Base-by-base conservation (phyloP, 2,888 invertebrate species). In the Ormia ochracea region DNA sequence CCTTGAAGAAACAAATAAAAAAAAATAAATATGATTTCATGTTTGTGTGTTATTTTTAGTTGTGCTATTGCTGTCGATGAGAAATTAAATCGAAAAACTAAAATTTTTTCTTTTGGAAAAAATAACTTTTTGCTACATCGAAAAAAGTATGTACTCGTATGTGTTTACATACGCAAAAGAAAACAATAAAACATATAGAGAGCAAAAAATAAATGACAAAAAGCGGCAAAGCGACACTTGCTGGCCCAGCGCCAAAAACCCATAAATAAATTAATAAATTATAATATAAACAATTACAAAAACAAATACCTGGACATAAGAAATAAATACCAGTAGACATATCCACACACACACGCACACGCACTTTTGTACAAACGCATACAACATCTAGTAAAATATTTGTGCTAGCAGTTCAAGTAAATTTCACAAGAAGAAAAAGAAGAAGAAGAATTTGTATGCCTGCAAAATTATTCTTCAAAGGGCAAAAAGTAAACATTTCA, bases 221-320 rank as follows among this genome's bases (percentile, higher is more conserved):
- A 80, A 69, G 75, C 80, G 78, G 80, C 80, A 82, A 80, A 82
- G 74, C 74, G 77, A 82, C 80, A 82, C 82, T 80, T 66, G 68
- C 75, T 82, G 82, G 82, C 82, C 43, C 10, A 52, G 12, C 45
- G 82, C 82, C 82, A 82, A 65, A 54, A 61, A 72, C 70, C 66
- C 66, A 78, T 68, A 54, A 56, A 74, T 50, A 70, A 52, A 50
- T 58, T 74, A 41, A 38, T 28, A 63, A 76, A 73, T 63, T 73
- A 73, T 68, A 41, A 73, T 33, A 68, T 28, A 26, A 52, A 31
- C 45, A 38, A 36, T 38, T 10, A 43, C 12, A 61, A 38, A 63
- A 19, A 63, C 19, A 52, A 26, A 56, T 31, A 41, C 28, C 14
- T 41, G 1, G 19, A 19, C 9, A 28, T 28, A 43, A n/a, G 21